Conservation (phyloP, 1,140 invertebrate genomes). For the Zaprionus lachaisei region DNA sequence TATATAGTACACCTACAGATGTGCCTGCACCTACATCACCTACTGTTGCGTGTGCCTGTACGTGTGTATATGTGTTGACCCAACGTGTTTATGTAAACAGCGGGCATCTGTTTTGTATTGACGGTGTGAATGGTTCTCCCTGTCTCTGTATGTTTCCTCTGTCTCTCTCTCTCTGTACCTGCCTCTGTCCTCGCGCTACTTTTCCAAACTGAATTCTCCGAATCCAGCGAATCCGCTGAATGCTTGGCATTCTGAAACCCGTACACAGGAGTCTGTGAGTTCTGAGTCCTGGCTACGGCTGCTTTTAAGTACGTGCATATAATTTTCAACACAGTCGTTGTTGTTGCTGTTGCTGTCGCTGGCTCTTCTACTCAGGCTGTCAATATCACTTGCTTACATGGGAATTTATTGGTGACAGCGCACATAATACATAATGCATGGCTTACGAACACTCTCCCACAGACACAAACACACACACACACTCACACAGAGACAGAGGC, state of each 20-base stretch:
- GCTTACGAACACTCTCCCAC: slow-evolving; percentile 21
- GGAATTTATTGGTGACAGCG: slow-evolving; percentile 78
- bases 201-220: neutral
- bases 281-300: slow-evolving; percentile 23
- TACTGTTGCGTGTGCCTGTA: neutral
- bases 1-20: neutral
- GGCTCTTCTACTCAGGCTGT: slow-evolving; percentile 67
- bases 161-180: neutral
- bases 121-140: slow-evolving; percentile 35
- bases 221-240: slow-evolving; percentile 17
- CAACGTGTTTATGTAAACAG: slow-evolving; percentile 46
- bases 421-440: slow-evolving; percentile 77
- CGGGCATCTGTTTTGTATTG: slow-evolving; percentile 53
- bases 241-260: slow-evolving; percentile 17
- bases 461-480: neutral
- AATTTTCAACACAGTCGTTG: slow-evolving; percentile 63
- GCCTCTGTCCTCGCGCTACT: neutral
- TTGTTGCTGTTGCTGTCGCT: neutral
- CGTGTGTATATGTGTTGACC: slow-evolving; percentile 3
- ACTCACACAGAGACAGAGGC: slow-evolving; percentile 9
- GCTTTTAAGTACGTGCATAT: slow-evolving; percentile 79
- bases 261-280: slow-evolving; percentile 23
- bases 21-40: neutral
- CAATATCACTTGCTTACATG: slow-evolving; percentile 81
- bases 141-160: slow-evolving; percentile 1